Evolutionary conservation across 1,140 invertebrate species (phyloP).

Genomic region (Ditylenchus dipsaci): DNA sequence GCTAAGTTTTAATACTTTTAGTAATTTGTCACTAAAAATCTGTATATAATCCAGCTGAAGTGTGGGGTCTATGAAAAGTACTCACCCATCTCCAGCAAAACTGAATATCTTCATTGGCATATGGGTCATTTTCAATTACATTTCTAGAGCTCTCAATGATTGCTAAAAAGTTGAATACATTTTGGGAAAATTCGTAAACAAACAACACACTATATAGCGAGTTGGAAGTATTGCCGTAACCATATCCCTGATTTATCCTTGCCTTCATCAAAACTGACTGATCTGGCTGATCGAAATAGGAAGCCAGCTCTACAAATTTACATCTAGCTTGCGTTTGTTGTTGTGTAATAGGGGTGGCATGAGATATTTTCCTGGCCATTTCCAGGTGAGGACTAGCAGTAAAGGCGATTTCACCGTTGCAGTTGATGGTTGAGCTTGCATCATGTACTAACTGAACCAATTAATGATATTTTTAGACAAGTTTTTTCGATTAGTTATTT

Average conservation of each 20-base stretch:
- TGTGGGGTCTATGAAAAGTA: too few relatives aligned
- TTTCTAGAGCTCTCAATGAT: constrained; percentile 27
- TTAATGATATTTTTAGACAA: too few relatives aligned
- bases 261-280: constrained; percentile 2
- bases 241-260: constrained; percentile 22
- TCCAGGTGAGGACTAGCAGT: background rate
- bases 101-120: constrained; percentile 26
- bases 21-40: too few relatives aligned
- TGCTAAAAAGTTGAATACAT: constrained; percentile 9
- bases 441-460: background rate
- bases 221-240: constrained; percentile 30
- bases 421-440: constrained; percentile 9
- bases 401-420: constrained; percentile 15
- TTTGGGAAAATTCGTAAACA: background rate
- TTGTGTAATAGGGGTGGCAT: background rate
- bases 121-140: constrained; percentile 21
- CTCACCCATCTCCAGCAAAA: constrained; percentile 37
- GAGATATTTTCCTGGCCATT: background rate
- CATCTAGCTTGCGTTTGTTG: background rate
- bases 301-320: background rate
- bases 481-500: too few relatives aligned
- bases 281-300: constrained; percentile 8
- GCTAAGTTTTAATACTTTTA: too few relatives aligned
- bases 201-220: constrained; percentile 18
- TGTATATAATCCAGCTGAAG: too few relatives aligned